These are phyloP conservation scores for Phoxinus phoxinus DNA, from an alignment of 2,113 vertebrate species.

Conservation along the genomic window DNA sequence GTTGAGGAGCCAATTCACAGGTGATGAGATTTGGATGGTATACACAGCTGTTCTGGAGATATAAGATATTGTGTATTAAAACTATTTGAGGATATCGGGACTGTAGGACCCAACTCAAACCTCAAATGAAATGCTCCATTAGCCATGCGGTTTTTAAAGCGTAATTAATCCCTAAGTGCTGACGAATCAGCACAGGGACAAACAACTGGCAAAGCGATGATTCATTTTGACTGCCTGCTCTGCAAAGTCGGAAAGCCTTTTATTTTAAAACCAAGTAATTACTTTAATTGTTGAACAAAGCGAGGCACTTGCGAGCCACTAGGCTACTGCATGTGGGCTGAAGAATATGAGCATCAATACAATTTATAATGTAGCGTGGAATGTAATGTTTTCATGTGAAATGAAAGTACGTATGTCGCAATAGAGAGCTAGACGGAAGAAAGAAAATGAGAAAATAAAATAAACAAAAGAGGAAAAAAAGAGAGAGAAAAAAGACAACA, in stretches of 20 bases:
- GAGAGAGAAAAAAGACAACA: not conserved
- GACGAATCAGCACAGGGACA: slow-evolving; percentile 26
- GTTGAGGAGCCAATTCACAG: slow-evolving; percentile 23
- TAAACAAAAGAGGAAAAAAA: not conserved
- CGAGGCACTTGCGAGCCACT: not conserved
- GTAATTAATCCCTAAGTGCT: slow-evolving; percentile 45
- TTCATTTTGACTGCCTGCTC: slow-evolving; percentile 30
- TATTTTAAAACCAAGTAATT: slow-evolving; percentile 46
- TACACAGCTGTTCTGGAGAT: slow-evolving; percentile 16
- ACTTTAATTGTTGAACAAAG: slow-evolving; percentile 50
- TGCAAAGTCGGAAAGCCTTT: slow-evolving; percentile 34
- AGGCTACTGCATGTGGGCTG: not conserved
- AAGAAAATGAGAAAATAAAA: not conserved
- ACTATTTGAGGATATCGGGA: not conserved
- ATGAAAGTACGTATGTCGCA: not conserved
- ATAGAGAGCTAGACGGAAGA: not conserved
- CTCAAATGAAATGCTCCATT: not conserved
- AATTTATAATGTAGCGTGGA: slow-evolving; percentile 31
- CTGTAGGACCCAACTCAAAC: not conserved
- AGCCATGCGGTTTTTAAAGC: slow-evolving; percentile 37
- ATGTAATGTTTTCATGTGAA: slow-evolving; percentile 9
- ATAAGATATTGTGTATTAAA: slow-evolving; percentile 23
- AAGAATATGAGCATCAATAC: not conserved
- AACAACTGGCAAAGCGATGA: slow-evolving; percentile 33
- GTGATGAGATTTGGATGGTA: slow-evolving; percentile 23